A percentile compares a stretch with the other conserved stretches of the same genome.
Evolutionary conservation across 2,888 invertebrate species (phyloP).

Genomic region (Cremastinae sp.): DNA sequence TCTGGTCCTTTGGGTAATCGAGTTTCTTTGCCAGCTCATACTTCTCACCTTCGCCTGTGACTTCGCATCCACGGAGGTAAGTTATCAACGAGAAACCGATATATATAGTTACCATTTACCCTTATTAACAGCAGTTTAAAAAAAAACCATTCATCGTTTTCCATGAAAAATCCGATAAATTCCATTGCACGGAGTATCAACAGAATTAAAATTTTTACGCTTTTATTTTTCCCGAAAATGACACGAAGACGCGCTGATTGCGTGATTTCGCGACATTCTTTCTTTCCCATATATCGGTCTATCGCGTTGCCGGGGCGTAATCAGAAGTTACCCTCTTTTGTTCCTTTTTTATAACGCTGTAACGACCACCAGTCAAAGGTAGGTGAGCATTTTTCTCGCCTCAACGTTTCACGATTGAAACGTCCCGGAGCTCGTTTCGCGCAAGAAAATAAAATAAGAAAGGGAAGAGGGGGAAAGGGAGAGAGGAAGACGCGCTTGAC

Average conservation of each 20-base stretch:
- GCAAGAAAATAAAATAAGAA: slow-evolving; percentile 5
- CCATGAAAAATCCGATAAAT: no score
- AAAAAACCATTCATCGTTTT: no score
- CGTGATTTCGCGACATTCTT: neutral
- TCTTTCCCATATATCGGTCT: slow-evolving; percentile 1
- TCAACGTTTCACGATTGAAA: slow-evolving; percentile 14
- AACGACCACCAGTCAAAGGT: slow-evolving; percentile 11
- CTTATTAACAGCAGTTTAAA: no score
- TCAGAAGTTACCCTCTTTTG: slow-evolving; percentile 8
- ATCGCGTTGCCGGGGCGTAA: slow-evolving; percentile 22
- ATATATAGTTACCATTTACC: neutral
- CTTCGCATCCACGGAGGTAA: slow-evolving; percentile 69
- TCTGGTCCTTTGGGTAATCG: slow-evolving; percentile 68
- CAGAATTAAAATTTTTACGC: no score
- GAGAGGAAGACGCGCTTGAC: no score
- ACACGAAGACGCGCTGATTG: neutral
- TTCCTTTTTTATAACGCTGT: slow-evolving; percentile 20
- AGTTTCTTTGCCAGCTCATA: slow-evolving; percentile 68
- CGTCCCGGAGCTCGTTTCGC: slow-evolving; percentile 16
- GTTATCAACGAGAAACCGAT: slow-evolving; percentile 1
- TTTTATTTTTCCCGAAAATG: no score
- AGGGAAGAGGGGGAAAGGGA: slow-evolving; percentile 8
- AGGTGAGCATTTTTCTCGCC: slow-evolving; percentile 5
- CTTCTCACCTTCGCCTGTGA: slow-evolving; percentile 71
- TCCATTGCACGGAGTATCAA: no score